Conservation (phyloP, 2,888 invertebrate species). For the Leptopilina myrica region DNA sequence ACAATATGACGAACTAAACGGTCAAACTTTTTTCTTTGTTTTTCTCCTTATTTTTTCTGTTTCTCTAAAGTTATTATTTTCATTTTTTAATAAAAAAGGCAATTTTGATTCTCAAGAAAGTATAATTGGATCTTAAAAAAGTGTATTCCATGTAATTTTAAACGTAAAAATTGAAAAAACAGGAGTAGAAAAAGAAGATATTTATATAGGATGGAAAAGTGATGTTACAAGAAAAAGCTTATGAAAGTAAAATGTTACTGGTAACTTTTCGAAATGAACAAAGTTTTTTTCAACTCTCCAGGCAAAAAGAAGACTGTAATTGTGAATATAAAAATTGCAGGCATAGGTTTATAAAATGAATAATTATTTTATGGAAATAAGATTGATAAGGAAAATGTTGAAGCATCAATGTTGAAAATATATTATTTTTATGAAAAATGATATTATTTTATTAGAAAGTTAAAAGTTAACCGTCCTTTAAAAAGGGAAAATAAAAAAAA, state of each 20-base stretch:
- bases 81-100: too few relatives aligned
- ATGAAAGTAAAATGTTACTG: constrained; percentile 9
- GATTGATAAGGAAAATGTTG: background rate
- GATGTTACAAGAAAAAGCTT: background rate
- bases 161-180: background rate
- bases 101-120: too few relatives aligned
- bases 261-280: background rate
- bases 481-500: too few relatives aligned
- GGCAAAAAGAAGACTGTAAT: background rate
- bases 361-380: background rate
- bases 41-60: too few relatives aligned
- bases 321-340: background rate
- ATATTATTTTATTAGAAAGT: too few relatives aligned
- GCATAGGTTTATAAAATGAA: background rate
- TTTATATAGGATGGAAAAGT: background rate
- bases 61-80: too few relatives aligned
- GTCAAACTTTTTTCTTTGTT: too few relatives aligned
- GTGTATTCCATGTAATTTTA: background rate
- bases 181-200: background rate
- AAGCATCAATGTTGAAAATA: too few relatives aligned
- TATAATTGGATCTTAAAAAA: too few relatives aligned
- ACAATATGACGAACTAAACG: too few relatives aligned
- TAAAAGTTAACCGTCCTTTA: too few relatives aligned
- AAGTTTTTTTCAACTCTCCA: background rate
- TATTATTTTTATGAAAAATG: too few relatives aligned